Evolutionary conservation across 2,113 vertebrate genomes (phyloP).

Genomic region (Pseudolaguvia tuberculata): DNA sequence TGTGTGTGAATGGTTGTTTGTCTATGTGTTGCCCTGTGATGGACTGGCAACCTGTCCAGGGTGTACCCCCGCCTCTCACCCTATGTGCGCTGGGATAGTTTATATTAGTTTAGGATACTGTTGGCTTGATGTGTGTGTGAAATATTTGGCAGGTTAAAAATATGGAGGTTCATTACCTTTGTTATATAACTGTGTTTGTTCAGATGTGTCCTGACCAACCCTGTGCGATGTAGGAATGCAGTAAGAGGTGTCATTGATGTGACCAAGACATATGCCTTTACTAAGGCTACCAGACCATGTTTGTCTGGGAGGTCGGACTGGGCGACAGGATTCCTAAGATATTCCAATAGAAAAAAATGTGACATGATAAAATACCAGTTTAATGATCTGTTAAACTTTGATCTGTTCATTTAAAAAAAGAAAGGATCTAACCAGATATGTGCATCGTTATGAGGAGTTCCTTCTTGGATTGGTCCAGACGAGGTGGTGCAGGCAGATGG

Average conservation of each 20-base stretch:
- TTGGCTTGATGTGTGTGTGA: too few relatives aligned
- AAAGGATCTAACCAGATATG: constrained; percentile 40
- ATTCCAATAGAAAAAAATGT: background rate
- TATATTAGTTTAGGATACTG: too few relatives aligned
- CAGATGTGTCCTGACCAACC: constrained; percentile 68
- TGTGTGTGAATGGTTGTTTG: too few relatives aligned
- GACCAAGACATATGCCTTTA: constrained; percentile 84
- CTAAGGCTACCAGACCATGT: constrained; percentile 71
- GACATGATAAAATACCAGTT: background rate
- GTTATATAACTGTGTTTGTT: constrained; percentile 68
- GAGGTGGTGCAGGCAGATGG: constrained; percentile 66
- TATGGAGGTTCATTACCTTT: constrained; percentile 68
- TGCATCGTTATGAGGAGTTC: constrained; percentile 32
- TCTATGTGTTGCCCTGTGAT: too few relatives aligned
- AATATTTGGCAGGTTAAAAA: too few relatives aligned
- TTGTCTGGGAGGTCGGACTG: constrained; percentile 50
- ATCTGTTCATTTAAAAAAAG: too few relatives aligned
- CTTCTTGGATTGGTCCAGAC: constrained; percentile 31
- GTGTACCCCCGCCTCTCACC: too few relatives aligned
- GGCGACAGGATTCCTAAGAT: constrained; percentile 52
- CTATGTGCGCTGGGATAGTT: too few relatives aligned
- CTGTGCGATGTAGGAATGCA: constrained; percentile 81
- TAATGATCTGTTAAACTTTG: background rate
- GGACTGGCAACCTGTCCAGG: too few relatives aligned
- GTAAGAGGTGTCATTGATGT: constrained; percentile 83